Evolutionary conservation across 1,140 invertebrate genomes (phyloP).

Genomic region (Bombus haemorrhoidalis): DNA sequence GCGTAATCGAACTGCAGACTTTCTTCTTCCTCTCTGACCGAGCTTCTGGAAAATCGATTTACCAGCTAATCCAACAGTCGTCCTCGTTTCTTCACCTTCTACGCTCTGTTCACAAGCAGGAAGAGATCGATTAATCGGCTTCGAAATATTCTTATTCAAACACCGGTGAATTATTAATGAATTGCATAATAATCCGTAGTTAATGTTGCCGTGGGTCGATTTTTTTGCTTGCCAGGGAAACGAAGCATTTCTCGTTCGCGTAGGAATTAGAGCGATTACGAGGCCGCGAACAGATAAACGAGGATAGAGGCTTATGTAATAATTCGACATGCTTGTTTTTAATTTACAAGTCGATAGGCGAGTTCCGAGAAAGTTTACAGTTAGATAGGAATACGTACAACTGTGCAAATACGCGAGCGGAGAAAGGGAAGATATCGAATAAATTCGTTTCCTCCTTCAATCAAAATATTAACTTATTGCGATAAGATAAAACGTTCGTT

Average conservation of each 20-base stretch:
- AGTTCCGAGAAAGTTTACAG: slow-evolving; percentile 38
- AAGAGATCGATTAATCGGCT: background rate
- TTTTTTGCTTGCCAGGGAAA: slow-evolving; percentile 4
- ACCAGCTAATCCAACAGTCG: background rate
- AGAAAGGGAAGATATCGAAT: background rate
- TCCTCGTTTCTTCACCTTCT: background rate
- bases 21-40: slow-evolving; percentile 47
- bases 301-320: slow-evolving; percentile 28
- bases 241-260: slow-evolving; percentile 6
- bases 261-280: slow-evolving; percentile 11
- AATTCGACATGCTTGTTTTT: slow-evolving; percentile 29
- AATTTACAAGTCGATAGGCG: slow-evolving; percentile 4
- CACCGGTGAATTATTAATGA: no score
- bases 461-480: slow-evolving; percentile 7
- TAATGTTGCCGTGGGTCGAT: background rate
- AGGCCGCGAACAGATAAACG: slow-evolving; percentile 12
- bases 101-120: background rate
- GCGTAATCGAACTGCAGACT: slow-evolving; percentile 61
- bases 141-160: background rate
- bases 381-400: background rate
- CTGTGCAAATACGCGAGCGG: slow-evolving; percentile 13
- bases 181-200: background rate
- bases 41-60: slow-evolving; percentile 2
- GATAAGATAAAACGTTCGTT: slow-evolving; percentile 22
- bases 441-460: slow-evolving; percentile 5